Evolutionary conservation across 2,888 invertebrate species (phyloP).

Genomic region (Cerceris ruficornis): DNA sequence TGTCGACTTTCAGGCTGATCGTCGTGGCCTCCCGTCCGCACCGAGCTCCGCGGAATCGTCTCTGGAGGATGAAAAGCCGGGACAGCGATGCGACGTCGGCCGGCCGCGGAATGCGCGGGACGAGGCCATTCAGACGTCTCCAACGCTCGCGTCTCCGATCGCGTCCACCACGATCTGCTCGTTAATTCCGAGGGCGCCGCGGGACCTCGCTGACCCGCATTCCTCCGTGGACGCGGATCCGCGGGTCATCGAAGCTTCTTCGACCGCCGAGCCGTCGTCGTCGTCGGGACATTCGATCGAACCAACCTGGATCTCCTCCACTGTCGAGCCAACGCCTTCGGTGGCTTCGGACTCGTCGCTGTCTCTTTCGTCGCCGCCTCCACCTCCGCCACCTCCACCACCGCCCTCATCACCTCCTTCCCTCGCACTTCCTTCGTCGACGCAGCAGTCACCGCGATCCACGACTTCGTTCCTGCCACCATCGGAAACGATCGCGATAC

Average conservation of each 20-base stretch:
- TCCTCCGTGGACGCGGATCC: too few relatives aligned
- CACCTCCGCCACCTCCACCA: conserved; percentile 52
- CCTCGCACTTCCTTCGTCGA: neutral
- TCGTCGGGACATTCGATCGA: conserved; percentile 16
- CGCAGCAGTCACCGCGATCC: neutral
- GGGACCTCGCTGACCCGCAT: too few relatives aligned
- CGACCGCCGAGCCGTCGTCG: conserved; percentile 25
- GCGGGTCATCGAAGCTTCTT: conserved; percentile 1
- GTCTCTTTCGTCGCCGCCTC: conserved; percentile 69
- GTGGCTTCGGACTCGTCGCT: neutral
- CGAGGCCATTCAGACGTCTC: conserved; percentile 40
- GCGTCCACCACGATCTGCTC: neutral
- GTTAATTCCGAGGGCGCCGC: too few relatives aligned
- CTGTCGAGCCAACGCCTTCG: too few relatives aligned
- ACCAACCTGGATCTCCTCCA: neutral
- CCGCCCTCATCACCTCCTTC: conserved; percentile 3
- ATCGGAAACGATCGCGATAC: conserved; percentile 58
- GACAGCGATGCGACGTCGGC: conserved; percentile 18
- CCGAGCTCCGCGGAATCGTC: neutral
- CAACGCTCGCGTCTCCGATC: conserved; percentile 5
- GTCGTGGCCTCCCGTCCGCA: too few relatives aligned
- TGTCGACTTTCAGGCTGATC: neutral
- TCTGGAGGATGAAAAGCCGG: neutral
- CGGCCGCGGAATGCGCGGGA: conserved; percentile 15
- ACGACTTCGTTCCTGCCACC: too few relatives aligned